These are phyloP conservation scores for Xanthorhoe spadicearia DNA, from an alignment of 2,888 invertebrate species.

Conservation along the genomic window DNA sequence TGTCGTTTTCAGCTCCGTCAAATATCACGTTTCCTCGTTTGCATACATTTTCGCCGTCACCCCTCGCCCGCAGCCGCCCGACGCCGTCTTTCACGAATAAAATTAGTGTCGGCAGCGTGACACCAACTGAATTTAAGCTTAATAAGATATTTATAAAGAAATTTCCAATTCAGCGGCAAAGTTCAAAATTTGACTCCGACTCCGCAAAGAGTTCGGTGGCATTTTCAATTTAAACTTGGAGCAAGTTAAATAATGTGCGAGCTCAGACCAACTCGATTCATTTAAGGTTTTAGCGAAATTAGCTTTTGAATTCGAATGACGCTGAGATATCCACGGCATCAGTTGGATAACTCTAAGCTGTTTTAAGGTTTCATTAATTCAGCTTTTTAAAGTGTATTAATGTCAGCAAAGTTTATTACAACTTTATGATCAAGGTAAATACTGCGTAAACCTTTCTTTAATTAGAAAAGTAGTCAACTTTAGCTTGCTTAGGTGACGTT, in stretches of 20 bases:
- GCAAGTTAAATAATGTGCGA: constrained; percentile 84
- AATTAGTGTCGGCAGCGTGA: constrained; percentile 84
- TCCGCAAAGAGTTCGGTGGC: constrained; percentile 81
- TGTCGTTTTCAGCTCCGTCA: constrained; percentile 82
- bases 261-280: constrained; percentile 81
- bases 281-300: constrained; percentile 84
- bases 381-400: constrained; percentile 52
- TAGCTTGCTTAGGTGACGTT: neutral
- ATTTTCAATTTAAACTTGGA: constrained; percentile 85
- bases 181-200: constrained; percentile 83
- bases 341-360: constrained; percentile 58
- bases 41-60: constrained; percentile 79
- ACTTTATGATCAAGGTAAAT: constrained; percentile 20
- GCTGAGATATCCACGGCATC: constrained; percentile 72
- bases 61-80: constrained; percentile 57
- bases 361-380: constrained; percentile 61
- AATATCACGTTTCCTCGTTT: constrained; percentile 80
- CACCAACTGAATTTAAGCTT: constrained; percentile 84
- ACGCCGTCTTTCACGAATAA: constrained; percentile 81
- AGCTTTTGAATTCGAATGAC: constrained; percentile 81
- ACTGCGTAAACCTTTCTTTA: neutral
- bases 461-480: neutral
- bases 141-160: constrained; percentile 85
- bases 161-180: constrained; percentile 84
- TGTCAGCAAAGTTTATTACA: constrained; percentile 39